These are phyloP conservation scores for Leptopilina syphax DNA, from an alignment of 2,888 invertebrate genomes.

Conservation along the genomic window DNA sequence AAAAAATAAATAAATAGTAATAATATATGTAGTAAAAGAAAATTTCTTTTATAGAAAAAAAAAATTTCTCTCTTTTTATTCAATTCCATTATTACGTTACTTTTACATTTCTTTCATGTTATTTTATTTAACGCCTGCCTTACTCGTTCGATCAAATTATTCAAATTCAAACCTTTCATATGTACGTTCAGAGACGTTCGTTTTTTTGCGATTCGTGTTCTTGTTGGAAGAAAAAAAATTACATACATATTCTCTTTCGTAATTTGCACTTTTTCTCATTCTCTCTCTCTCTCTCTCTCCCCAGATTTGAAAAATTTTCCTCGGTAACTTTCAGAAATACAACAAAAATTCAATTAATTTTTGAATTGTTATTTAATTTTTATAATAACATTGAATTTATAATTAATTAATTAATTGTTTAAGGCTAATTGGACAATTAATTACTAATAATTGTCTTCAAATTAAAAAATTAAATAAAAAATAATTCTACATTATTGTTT, in stretches of 20 bases:
- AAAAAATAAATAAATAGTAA: background rate
- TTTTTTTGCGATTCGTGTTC: conserved; percentile 12
- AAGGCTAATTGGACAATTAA: no score
- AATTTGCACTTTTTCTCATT: background rate
- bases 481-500: no score
- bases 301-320: no score
- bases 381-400: no score
- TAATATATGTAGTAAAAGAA: background rate
- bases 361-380: no score
- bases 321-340: no score
- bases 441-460: no score
- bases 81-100: background rate
- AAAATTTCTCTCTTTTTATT: background rate
- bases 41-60: background rate
- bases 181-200: conserved; percentile 42
- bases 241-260: background rate
- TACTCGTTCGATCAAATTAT: conserved; percentile 68
- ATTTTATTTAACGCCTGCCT: conserved; percentile 70
- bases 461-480: no score
- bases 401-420: no score
- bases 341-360: no score
- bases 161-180: conserved; percentile 63
- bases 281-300: background rate
- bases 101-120: conserved; percentile 60
- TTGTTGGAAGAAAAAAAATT: background rate